A percentile compares a stretch with the other conserved stretches of the same genome.
These are phyloP conservation scores for Paralinhomoeus sp. DNA, from an alignment of 2,888 invertebrate species.

Conservation along the genomic window DNA sequence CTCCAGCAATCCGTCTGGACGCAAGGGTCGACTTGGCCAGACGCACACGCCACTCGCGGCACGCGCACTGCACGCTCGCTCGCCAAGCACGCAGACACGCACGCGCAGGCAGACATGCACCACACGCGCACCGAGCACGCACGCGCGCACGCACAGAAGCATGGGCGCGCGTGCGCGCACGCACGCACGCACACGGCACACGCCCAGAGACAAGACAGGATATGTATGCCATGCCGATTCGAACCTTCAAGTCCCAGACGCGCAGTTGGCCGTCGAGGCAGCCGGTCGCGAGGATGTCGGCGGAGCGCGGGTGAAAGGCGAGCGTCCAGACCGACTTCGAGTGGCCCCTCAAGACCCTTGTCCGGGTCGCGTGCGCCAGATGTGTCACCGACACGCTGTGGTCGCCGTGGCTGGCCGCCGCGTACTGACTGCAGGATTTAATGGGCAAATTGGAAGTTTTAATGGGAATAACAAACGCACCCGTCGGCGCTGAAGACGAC, in stretches of 20 bases:
- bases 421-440: conserved; percentile 7
- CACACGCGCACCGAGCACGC: too few species aligned
- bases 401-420: conserved; percentile 64
- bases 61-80: too few species aligned
- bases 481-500: not conserved
- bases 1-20: too few species aligned
- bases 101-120: too few species aligned
- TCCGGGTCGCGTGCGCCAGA: conserved; percentile 49
- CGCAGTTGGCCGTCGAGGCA: conserved; percentile 68
- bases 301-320: conserved; percentile 60
- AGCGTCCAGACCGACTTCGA: conserved; percentile 63
- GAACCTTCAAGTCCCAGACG: conserved; percentile 57
- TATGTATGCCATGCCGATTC: too few species aligned
- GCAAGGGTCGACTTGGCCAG: too few species aligned
- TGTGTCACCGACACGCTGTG: conserved; percentile 65
- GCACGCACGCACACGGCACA: too few species aligned
- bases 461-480: not conserved
- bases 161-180: too few species aligned
- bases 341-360: conserved; percentile 52
- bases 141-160: too few species aligned
- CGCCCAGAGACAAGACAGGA: too few species aligned
- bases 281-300: conserved; percentile 60
- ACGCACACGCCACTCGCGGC: too few species aligned
- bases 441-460: not conserved
- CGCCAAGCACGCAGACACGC: too few species aligned